Conservation (phyloP, 1,140 invertebrate species). For the Drosophila sp. region DNA sequence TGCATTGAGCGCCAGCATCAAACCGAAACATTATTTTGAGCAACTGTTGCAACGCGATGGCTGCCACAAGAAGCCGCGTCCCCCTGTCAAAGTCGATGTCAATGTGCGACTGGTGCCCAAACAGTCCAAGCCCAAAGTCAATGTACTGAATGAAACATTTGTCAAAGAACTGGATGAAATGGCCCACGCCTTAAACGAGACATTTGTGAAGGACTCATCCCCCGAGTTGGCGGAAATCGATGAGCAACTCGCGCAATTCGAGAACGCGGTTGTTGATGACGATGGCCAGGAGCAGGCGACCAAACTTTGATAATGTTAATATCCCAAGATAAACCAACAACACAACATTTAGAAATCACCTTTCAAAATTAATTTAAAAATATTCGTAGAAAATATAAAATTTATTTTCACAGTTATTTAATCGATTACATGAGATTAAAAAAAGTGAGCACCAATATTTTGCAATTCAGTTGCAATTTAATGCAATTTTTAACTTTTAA, state of each 20-base stretch:
- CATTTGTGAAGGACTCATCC: conserved; percentile 61
- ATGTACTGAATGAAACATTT: conserved; percentile 59
- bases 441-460: too few species aligned
- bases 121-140: conserved; percentile 81
- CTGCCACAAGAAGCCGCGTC: conserved; percentile 65
- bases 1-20: conserved; percentile 65
- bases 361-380: background rate
- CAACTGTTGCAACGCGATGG: conserved; percentile 67
- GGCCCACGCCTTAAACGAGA: conserved; percentile 64
- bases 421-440: too few species aligned
- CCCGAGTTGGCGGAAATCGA: conserved; percentile 64
- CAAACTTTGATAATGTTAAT: conserved; percentile 67
- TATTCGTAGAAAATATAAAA: background rate
- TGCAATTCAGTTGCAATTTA: too few species aligned
- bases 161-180: conserved; percentile 66
- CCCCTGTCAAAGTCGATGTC: conserved; percentile 90
- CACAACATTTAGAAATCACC: background rate
- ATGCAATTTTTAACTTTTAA: too few species aligned
- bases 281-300: conserved; percentile 64
- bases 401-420: too few species aligned
- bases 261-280: conserved; percentile 43
- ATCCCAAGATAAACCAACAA: conserved; percentile 6
- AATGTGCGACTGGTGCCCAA: conserved; percentile 90
- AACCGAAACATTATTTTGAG: conserved; percentile 70
- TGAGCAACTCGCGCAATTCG: conserved; percentile 57